These are phyloP conservation scores for Epizoanthus stellaris DNA, from an alignment of 92 coral and sea anemone species.

Conservation along the genomic window DNA sequence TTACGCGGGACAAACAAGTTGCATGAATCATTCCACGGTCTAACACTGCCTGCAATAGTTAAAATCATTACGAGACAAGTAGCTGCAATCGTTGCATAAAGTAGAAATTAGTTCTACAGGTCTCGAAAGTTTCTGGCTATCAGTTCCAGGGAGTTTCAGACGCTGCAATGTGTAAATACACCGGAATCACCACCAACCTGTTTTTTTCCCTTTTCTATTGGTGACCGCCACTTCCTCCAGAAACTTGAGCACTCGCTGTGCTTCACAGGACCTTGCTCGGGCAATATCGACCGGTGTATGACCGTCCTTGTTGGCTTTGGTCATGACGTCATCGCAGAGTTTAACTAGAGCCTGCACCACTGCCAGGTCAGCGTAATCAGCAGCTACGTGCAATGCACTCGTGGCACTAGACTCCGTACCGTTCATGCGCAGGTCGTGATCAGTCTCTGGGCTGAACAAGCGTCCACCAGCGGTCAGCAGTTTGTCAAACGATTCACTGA, in stretches of 20 bases:
- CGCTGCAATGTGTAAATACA: neutral
- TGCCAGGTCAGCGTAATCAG: slow-evolving; percentile 26
- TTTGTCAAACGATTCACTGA: slow-evolving; percentile 40
- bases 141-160: no score
- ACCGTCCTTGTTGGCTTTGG: slow-evolving; percentile 31
- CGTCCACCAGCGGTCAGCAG: slow-evolving; percentile 37
- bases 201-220: slow-evolving; percentile 32
- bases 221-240: slow-evolving; percentile 35
- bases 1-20: no score
- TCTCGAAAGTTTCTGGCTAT: no score
- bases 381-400: slow-evolving; percentile 37
- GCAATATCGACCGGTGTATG: slow-evolving; percentile 38
- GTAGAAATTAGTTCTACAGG: no score
- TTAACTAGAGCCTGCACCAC: slow-evolving; percentile 33
- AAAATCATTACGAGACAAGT: no score
- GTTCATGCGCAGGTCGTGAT: slow-evolving; percentile 36
- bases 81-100: no score
- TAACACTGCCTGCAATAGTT: no score
- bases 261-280: slow-evolving; percentile 29
- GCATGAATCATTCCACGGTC: no score
- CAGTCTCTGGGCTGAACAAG: slow-evolving; percentile 37
- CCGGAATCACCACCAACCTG: neutral
- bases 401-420: slow-evolving; percentile 11
- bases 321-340: slow-evolving; percentile 39
- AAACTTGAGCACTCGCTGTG: slow-evolving; percentile 34